Conservation (phyloP, 2,113 vertebrate genomes). For the Chionodraco myersi region DNA sequence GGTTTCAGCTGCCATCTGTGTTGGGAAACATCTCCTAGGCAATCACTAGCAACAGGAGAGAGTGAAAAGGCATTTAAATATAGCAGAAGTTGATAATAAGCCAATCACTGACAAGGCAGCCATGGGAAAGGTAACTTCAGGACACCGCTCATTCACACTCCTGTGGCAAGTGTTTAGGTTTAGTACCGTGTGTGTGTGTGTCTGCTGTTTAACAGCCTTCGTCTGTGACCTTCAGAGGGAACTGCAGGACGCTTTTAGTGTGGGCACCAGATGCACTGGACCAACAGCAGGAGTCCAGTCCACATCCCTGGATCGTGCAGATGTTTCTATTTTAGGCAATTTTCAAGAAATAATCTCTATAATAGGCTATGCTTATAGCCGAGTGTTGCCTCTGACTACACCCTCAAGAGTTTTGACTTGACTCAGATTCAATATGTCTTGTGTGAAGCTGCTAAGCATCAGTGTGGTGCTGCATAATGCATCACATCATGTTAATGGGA, state of each 20-base stretch:
- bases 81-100: constrained; percentile 49
- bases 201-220: constrained; percentile 43
- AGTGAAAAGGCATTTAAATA: constrained; percentile 60
- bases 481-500: constrained; percentile 12
- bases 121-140: constrained; percentile 53
- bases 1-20: constrained; percentile 46
- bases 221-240: constrained; percentile 66
- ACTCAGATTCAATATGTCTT: neutral
- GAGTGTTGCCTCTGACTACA: neutral
- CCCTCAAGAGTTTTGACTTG: neutral
- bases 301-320: constrained; percentile 10
- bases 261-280: constrained; percentile 38
- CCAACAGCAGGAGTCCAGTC: constrained; percentile 3
- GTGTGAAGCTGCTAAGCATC: neutral
- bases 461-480: constrained; percentile 30
- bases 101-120: constrained; percentile 12
- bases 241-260: constrained; percentile 25
- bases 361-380: neutral
- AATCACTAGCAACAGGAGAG: constrained; percentile 51
- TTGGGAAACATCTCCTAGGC: constrained; percentile 32
- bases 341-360: neutral
- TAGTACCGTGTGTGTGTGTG: constrained; percentile 1
- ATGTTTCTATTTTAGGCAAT: constrained; percentile 24
- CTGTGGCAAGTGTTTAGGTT: constrained; percentile 48
- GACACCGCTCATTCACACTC: constrained; percentile 48